A percentile compares a stretch with the other conserved stretches of the same genome.
phyloP scores from a whole-genome alignment of 2,888 invertebrate genomes.

The Myopa tessellatipennis region DNA sequence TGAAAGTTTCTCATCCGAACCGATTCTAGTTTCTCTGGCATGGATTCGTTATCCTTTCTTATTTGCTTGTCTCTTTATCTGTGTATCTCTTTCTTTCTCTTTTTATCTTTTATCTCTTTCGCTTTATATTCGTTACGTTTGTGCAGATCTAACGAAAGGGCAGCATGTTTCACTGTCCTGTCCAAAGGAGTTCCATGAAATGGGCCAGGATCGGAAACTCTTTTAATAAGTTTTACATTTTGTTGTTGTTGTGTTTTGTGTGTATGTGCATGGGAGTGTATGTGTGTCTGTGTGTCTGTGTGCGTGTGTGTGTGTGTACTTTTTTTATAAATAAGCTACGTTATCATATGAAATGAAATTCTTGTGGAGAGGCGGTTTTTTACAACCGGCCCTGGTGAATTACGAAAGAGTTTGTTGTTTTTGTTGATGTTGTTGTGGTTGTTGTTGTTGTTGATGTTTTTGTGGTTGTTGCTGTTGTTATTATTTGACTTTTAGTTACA shows the following conservation, averaged over 20 bases:
- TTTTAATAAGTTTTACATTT: too few relatives aligned
- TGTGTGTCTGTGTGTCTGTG: constrained; percentile 34
- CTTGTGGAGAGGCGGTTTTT: too few relatives aligned
- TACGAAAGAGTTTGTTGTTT: too few relatives aligned
- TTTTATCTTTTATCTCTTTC: not conserved
- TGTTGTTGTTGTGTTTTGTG: not conserved
- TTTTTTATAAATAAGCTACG: not conserved
- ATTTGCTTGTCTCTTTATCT: not conserved
- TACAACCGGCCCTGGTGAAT: too few relatives aligned
- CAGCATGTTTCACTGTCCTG: not conserved
- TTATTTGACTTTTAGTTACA: too few relatives aligned
- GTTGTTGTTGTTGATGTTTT: too few relatives aligned
- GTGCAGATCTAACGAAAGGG: not conserved
- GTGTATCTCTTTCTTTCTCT: not conserved
- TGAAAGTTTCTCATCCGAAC: not conserved
- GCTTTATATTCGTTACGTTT: not conserved
- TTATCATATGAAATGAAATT: too few relatives aligned
- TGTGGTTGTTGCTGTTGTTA: too few relatives aligned
- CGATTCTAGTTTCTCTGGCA: not conserved
- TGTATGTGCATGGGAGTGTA: constrained; percentile 19
- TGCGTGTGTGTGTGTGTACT: constrained; percentile 36
- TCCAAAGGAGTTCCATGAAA: too few relatives aligned
- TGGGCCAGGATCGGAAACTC: too few relatives aligned
- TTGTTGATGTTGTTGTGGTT: too few relatives aligned
- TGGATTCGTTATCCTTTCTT: not conserved